Conservation (phyloP, 2,113 vertebrate genomes). For the Marcusenius ussheri region DNA sequence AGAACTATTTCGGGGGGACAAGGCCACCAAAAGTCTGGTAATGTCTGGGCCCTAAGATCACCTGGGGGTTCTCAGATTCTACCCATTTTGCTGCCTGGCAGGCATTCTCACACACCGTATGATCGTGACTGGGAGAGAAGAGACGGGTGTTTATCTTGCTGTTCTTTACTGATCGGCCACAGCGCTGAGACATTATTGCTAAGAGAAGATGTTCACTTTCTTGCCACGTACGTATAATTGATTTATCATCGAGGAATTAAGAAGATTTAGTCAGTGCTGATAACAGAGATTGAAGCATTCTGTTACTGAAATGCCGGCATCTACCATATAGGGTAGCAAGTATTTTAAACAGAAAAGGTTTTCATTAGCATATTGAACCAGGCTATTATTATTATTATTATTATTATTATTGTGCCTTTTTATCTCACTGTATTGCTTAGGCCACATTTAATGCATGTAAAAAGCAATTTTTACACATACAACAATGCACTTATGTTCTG, state of each 20-base stretch:
- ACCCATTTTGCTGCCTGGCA: background rate
- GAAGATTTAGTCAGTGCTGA: background rate
- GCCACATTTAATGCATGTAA: background rate
- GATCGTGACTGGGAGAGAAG: background rate
- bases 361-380: background rate
- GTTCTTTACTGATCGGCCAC: background rate
- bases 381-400: background rate
- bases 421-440: background rate
- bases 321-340: background rate
- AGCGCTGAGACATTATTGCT: background rate
- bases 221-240: background rate
- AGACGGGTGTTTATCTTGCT: background rate
- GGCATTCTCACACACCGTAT: background rate
- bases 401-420: background rate
- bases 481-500: background rate
- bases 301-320: background rate
- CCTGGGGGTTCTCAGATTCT: background rate
- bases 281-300: background rate
- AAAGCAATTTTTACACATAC: background rate
- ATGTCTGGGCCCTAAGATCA: background rate
- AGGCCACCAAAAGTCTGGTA: background rate
- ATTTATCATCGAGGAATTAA: background rate
- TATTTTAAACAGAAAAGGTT: background rate
- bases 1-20: background rate
- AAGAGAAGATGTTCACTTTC: background rate